These are phyloP conservation scores for Meteorus colon DNA, from an alignment of 2,888 invertebrate genomes.

Conservation along the genomic window DNA sequence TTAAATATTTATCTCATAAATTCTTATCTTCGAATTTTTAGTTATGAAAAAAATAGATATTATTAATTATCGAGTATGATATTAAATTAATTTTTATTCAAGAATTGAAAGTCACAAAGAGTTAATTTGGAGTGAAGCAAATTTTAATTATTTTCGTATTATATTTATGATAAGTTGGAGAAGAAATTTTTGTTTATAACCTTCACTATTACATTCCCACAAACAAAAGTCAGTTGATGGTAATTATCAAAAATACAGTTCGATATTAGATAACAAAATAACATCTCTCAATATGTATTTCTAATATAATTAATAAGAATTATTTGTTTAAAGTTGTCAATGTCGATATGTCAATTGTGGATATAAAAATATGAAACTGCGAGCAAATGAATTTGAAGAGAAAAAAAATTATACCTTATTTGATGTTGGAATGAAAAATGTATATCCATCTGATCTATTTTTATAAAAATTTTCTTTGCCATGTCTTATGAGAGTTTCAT, in stretches of 20 bases:
- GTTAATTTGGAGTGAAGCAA: too few species aligned
- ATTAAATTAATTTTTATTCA: too few species aligned
- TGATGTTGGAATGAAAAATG: constrained; percentile 5
- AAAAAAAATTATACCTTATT: constrained; percentile 17
- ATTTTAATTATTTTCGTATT: too few species aligned
- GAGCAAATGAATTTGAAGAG: background rate
- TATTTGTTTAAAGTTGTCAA: constrained; percentile 21
- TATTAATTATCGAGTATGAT: too few species aligned
- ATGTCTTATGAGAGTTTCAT: background rate
- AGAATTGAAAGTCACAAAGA: too few species aligned
- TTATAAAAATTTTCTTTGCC: constrained; percentile 49
- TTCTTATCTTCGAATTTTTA: too few species aligned
- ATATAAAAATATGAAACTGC: background rate
- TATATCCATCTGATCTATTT: constrained; percentile 53
- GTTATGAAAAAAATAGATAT: too few species aligned
- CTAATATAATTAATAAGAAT: background rate
- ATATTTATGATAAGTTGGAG: too few species aligned
- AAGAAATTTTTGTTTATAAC: too few species aligned
- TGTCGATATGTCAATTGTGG: background rate
- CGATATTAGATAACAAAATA: constrained; percentile 44
- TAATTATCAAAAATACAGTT: constrained; percentile 34
- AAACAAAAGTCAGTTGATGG: constrained; percentile 9
- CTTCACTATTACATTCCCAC: too few species aligned
- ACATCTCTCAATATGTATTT: background rate
- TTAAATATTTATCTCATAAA: too few species aligned